Evolutionary conservation across 2,797 vertebrate species (phyloP).

Genomic region (Phataginus tricuspis): DNA sequence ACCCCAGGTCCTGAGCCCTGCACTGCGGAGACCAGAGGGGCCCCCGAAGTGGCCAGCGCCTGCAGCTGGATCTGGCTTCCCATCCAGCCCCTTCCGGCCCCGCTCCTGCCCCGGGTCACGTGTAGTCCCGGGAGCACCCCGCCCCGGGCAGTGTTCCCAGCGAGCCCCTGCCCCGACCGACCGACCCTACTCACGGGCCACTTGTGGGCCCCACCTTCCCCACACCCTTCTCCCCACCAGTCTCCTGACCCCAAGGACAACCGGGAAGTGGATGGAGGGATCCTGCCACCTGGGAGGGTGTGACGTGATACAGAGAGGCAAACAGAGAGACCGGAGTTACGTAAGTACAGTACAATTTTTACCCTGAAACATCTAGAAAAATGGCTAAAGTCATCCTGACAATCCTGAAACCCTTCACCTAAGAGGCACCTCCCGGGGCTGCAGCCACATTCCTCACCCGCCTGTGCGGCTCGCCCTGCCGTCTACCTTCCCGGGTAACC

Average conservation of each 20-base stretch:
- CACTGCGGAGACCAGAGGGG: neutral
- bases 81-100: neutral
- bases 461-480: neutral
- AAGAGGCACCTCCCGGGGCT: neutral
- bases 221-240: too few species aligned
- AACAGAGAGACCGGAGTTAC: neutral
- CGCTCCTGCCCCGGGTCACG: neutral
- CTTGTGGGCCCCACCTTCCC: too few species aligned
- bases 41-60: neutral
- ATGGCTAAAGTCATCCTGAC: too few species aligned
- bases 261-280: too few species aligned
- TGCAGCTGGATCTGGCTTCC: neutral
- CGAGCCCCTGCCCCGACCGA: fast-evolving
- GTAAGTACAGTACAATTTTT: neutral
- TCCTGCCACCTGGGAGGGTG: too few species aligned
- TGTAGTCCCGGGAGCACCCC: neutral
- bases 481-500: neutral
- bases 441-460: neutral
- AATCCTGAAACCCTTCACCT: neutral
- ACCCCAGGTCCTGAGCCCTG: fast-evolving
- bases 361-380: neutral
- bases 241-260: neutral
- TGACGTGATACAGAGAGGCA: neutral
- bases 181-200: too few species aligned
- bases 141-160: too few species aligned